These are phyloP conservation scores for Trichosurus vulpecula DNA, from an alignment of 2,797 vertebrate species.

Conservation along the genomic window DNA sequence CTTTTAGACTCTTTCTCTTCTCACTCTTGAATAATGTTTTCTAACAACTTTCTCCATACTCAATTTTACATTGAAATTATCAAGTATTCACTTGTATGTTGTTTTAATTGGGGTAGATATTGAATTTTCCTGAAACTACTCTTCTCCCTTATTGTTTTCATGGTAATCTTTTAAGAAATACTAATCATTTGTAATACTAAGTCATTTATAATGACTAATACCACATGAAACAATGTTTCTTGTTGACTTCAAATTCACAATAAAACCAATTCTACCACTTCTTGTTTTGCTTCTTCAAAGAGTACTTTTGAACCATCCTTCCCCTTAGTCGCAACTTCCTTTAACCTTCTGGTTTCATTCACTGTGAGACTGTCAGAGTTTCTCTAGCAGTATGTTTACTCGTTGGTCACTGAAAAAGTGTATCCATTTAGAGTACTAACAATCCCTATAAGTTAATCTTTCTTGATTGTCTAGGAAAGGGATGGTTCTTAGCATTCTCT, in stretches of 20 bases:
- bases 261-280: background rate
- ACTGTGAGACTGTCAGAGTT: background rate
- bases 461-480: background rate
- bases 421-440: background rate
- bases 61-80: background rate
- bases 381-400: background rate
- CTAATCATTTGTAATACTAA: background rate
- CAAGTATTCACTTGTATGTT: background rate
- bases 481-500: background rate
- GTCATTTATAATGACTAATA: background rate
- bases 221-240: background rate
- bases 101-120: background rate
- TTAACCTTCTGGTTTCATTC: background rate
- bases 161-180: background rate
- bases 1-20: background rate
- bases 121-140: background rate
- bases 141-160: background rate
- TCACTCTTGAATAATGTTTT: background rate
- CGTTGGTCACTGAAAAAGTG: background rate
- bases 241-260: background rate
- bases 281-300: background rate
- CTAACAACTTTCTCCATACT: background rate
- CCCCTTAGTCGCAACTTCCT: background rate
- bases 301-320: background rate
- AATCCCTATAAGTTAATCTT: background rate